Conservation (phyloP, 2,113 vertebrate genomes). For the Lethenteron camtschaticum region DNA sequence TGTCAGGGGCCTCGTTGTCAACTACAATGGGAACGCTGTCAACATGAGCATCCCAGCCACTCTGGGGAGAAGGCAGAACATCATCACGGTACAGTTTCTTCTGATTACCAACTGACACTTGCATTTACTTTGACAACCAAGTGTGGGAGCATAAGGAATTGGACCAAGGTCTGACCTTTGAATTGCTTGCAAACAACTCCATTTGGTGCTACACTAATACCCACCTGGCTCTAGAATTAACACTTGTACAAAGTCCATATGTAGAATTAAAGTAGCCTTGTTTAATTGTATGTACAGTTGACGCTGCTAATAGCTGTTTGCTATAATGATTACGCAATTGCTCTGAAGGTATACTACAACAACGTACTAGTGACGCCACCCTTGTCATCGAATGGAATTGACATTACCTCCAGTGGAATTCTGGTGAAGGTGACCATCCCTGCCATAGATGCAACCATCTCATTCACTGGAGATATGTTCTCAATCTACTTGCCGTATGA, state of each 20-base stretch:
- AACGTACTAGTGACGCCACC: constrained; percentile 15
- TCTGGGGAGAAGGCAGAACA: not conserved
- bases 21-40: constrained; percentile 17
- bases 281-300: not conserved
- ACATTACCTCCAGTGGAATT: constrained; percentile 15
- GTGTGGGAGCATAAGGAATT: no score
- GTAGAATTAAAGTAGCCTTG: not conserved
- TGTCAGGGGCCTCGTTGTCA: constrained; percentile 20
- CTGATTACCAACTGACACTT: no score
- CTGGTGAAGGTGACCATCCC: constrained; percentile 17
- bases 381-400: constrained; percentile 15
- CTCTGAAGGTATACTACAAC: constrained; percentile 20
- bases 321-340: not conserved
- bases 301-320: not conserved
- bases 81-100: constrained; percentile 14
- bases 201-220: no score
- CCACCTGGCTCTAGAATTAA: no score
- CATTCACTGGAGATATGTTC: constrained; percentile 17
- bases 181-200: no score
- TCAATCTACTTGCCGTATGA: constrained; percentile 21
- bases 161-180: no score
- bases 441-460: constrained; percentile 17
- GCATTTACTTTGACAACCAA: no score
- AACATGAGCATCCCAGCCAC: constrained; percentile 11
- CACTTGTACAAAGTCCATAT: no score